These are phyloP conservation scores for Tapirus terrestris DNA, from an alignment of 2,113 vertebrate genomes.

Conservation along the genomic window DNA sequence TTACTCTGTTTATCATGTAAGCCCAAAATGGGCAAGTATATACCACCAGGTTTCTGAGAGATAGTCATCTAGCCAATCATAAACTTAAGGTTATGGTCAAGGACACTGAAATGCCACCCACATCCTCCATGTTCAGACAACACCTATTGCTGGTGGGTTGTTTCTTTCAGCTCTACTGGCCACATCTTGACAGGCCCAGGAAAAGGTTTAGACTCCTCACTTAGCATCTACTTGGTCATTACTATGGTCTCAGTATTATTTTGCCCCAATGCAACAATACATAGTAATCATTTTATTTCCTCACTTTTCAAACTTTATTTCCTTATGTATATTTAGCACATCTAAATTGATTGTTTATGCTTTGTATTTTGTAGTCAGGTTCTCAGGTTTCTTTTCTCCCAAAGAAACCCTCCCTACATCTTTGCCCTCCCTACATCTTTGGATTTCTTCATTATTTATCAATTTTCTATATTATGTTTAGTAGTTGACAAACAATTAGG, in stretches of 20 bases:
- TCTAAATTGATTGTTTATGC: not conserved
- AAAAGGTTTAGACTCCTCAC: conserved; percentile 76
- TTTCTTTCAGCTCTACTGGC: not conserved
- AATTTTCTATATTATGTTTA: not conserved
- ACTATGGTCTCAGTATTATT: conserved; percentile 85
- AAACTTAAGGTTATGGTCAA: conserved; percentile 1
- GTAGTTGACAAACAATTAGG: not conserved
- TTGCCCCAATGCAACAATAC: conserved; percentile 27
- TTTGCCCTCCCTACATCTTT: not conserved
- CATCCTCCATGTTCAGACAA: conserved; percentile 73
- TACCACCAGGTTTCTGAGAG: not conserved
- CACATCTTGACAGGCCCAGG: conserved; percentile 80
- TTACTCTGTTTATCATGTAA: conserved; percentile 81
- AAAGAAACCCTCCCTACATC: not conserved
- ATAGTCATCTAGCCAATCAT: not conserved
- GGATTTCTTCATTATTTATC: not conserved
- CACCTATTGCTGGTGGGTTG: not conserved
- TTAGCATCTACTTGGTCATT: conserved; percentile 86
- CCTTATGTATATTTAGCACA: not conserved
- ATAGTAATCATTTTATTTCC: not conserved
- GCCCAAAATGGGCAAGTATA: conserved; percentile 78
- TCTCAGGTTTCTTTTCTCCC: not conserved
- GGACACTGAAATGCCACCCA: conserved; percentile 60
- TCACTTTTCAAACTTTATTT: not conserved
- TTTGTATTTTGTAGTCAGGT: not conserved